Percentiles rank a stretch among this genome's conserved stretches.
Conservation (phyloP, 2,888 invertebrate species). For the Torymus auratus region DNA sequence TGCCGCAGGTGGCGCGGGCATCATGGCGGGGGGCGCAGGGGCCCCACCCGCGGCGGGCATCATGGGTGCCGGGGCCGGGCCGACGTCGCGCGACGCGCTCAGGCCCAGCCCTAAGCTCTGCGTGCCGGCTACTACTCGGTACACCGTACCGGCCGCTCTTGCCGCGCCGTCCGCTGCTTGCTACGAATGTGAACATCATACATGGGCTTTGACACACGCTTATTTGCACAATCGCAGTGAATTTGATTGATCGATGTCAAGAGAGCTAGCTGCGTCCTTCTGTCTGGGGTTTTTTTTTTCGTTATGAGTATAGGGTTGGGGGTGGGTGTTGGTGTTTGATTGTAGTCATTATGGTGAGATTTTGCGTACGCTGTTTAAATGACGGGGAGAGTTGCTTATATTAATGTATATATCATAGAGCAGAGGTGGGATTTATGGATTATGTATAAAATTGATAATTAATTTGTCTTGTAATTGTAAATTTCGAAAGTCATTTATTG, state of each 20-base stretch:
- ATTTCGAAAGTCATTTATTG: too few species aligned
- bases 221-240: background rate
- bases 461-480: too few species aligned
- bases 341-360: too few species aligned
- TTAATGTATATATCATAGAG: background rate
- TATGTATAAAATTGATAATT: too few species aligned
- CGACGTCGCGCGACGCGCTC: slow-evolving; percentile 78
- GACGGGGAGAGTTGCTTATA: too few species aligned
- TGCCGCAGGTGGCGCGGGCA: slow-evolving; percentile 64
- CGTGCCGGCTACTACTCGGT: slow-evolving; percentile 87
- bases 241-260: background rate
- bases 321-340: too few species aligned
- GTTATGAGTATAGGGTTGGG: too few species aligned
- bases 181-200: slow-evolving; percentile 36
- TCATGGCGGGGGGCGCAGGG: slow-evolving; percentile 66
- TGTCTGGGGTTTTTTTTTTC: too few species aligned
- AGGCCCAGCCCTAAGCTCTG: slow-evolving; percentile 86
- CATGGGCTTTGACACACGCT: slow-evolving; percentile 22
- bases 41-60: slow-evolving; percentile 59
- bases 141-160: slow-evolving; percentile 87
- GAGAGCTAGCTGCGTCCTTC: too few species aligned
- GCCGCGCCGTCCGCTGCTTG: slow-evolving; percentile 89
- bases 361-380: background rate
- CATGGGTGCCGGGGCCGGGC: slow-evolving; percentile 73
- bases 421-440: slow-evolving; percentile 8